Percentiles rank a stretch among this genome's conserved stretches.
phyloP scores from a whole-genome alignment of 1,140 invertebrate genomes.

The Tachypleus tridentatus region DNA sequence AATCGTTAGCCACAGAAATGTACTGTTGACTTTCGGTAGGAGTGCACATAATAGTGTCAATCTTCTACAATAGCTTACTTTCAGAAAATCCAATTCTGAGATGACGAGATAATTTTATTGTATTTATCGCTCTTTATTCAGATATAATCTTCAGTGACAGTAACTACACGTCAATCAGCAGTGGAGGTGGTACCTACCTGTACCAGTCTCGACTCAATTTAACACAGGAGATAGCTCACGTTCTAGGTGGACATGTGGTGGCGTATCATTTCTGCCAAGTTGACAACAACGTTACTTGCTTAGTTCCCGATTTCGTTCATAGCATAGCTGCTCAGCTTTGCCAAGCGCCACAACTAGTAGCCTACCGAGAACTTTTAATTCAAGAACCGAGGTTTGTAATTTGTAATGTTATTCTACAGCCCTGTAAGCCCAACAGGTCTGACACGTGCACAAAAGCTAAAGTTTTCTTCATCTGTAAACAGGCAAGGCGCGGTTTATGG shows the following conservation, averaged over 20 bases:
- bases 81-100: too few relatives aligned
- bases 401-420: too few relatives aligned
- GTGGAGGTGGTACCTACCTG: conserved; percentile 29
- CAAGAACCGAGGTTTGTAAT: conserved; percentile 42
- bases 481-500: too few relatives aligned
- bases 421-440: too few relatives aligned
- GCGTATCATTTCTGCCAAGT: conserved; percentile 89
- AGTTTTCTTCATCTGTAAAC: too few relatives aligned
- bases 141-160: conserved; percentile 27
- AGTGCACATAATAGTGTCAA: too few relatives aligned
- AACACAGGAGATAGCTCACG: conserved; percentile 37
- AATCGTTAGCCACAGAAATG: too few relatives aligned
- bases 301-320: conserved; percentile 88
- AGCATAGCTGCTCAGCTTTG: conserved; percentile 82
- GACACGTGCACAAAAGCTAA: too few relatives aligned
- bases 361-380: conserved; percentile 72
- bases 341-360: conserved; percentile 68
- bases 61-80: too few relatives aligned
- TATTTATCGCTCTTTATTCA: conserved; percentile 16
- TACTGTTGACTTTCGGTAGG: too few relatives aligned
- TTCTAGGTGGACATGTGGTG: conserved; percentile 68
- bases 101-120: not conserved
- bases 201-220: conserved; percentile 32
- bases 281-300: conserved; percentile 82
- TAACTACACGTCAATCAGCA: conserved; percentile 20